Conservation (phyloP, 2,113 vertebrate species). For the Trogon surrucura region DNA sequence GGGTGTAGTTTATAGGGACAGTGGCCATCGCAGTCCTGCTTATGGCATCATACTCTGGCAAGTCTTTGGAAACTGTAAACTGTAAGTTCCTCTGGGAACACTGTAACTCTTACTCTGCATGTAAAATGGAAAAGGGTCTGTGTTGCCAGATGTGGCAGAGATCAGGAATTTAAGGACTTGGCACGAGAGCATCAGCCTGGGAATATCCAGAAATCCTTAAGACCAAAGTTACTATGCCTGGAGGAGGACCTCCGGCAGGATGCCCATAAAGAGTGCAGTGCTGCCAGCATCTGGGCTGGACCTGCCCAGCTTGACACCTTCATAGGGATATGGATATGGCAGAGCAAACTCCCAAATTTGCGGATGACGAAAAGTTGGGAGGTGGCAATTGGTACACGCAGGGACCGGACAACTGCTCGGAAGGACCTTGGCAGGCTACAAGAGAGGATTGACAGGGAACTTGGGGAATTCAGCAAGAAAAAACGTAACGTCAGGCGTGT, state of each 20-base stretch:
- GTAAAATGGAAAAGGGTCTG: neutral
- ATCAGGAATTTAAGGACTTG: neutral
- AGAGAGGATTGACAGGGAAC: neutral
- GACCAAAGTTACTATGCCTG: neutral
- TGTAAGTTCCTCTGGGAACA: neutral
- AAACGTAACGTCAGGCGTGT: fast-evolving
- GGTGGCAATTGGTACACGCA: neutral
- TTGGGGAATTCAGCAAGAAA: neutral
- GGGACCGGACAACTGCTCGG: neutral
- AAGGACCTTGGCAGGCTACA: neutral
- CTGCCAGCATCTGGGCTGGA: neutral
- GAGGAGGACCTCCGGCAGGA: neutral
- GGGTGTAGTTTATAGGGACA: neutral
- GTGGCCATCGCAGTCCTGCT: neutral
- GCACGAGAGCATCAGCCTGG: neutral
- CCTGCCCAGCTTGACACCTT: neutral
- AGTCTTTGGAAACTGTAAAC: neutral
- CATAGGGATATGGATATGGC: neutral
- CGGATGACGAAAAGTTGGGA: neutral
- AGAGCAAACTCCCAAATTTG: neutral
- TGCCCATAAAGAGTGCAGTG: neutral
- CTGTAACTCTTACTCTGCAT: neutral
- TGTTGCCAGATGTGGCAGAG: neutral
- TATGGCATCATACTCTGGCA: neutral
- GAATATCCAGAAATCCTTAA: neutral